Evolutionary conservation across 1,140 invertebrate species (phyloP).

Genomic region (Papilio glaucus): DNA sequence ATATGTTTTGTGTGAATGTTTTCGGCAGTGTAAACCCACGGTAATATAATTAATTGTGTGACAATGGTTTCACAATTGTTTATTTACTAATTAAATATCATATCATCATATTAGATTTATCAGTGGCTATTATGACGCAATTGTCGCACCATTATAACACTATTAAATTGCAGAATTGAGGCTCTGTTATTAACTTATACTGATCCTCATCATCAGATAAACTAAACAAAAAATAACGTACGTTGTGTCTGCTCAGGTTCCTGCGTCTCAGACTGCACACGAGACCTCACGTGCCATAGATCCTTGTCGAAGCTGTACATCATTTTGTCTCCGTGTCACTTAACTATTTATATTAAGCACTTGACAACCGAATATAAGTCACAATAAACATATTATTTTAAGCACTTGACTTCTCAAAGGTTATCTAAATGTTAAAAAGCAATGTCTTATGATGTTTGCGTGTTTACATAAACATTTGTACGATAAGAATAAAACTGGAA

Average conservation of each 20-base stretch:
- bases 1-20: too few relatives aligned
- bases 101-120: too few relatives aligned
- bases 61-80: too few relatives aligned
- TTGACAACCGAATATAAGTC: constrained; percentile 3
- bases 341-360: constrained; percentile 1
- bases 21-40: too few relatives aligned
- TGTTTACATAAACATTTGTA: constrained; percentile 3
- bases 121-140: too few relatives aligned
- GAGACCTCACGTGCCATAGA: constrained; percentile 69
- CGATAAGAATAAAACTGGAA: constrained; percentile 15
- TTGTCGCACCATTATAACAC: too few relatives aligned
- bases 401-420: constrained; percentile 12
- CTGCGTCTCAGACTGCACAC: constrained; percentile 56
- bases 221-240: constrained; percentile 52
- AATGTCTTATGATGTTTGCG: constrained; percentile 22
- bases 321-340: constrained; percentile 26
- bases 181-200: too few relatives aligned
- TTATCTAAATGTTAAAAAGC: constrained; percentile 35
- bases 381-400: constrained; percentile 24
- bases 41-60: too few relatives aligned
- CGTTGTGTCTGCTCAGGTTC: constrained; percentile 50
- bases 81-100: too few relatives aligned
- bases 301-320: constrained; percentile 80
- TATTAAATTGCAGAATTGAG: too few relatives aligned
- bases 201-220: too few relatives aligned